Conservation (phyloP, 1,140 invertebrate species). For the Brachionus sp. region DNA sequence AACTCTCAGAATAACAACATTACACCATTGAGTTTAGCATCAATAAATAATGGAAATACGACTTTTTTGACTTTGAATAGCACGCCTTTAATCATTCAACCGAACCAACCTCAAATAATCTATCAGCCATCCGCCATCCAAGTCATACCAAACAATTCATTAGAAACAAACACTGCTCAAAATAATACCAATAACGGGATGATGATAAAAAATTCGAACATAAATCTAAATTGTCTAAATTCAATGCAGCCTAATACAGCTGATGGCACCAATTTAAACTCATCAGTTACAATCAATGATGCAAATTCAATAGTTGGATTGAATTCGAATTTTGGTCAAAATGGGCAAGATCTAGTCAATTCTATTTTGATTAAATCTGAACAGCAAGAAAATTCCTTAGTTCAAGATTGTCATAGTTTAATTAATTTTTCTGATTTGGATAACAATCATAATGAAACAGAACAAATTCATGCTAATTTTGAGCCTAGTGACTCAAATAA, state of each 20-base stretch:
- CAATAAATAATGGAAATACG: neutral
- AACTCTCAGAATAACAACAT: neutral
- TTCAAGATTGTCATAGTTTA: constrained; percentile 19
- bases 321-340: constrained; percentile 3
- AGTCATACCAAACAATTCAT: neutral
- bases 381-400: constrained; percentile 8
- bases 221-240: constrained; percentile 19
- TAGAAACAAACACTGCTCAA: neutral
- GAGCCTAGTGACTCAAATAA: neutral
- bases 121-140: neutral
- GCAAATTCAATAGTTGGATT: neutral
- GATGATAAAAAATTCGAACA: constrained; percentile 32
- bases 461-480: neutral
- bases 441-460: constrained; percentile 13
- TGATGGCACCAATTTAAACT: neutral
- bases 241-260: neutral
- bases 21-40: neutral
- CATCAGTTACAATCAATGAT: neutral
- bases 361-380: constrained; percentile 12
- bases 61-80: constrained; percentile 21
- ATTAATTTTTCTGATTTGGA: constrained; percentile 34
- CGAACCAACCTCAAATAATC: neutral
- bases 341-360: constrained; percentile 10
- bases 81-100: neutral
- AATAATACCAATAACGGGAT: neutral